A percentile compares a stretch with the other conserved stretches of the same genome.
Conservation (phyloP, 2,888 invertebrate species). For the Macrosiphum euphorbiae region DNA sequence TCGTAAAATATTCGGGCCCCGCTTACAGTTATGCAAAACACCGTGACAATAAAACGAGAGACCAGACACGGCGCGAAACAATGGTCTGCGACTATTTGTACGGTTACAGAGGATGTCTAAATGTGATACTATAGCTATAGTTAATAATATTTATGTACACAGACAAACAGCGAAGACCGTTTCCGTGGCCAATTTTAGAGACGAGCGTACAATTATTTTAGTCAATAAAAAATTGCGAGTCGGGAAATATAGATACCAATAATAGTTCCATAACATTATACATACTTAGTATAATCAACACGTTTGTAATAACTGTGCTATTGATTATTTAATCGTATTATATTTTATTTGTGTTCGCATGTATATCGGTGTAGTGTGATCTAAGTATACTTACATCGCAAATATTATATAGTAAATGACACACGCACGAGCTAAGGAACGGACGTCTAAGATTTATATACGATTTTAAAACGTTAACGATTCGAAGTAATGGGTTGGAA, state of each 20-base stretch:
- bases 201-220: not conserved
- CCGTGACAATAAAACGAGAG: not conserved
- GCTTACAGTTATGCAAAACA: not conserved
- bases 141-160: not conserved
- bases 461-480: not conserved
- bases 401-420: not conserved
- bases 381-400: not conserved
- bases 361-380: not conserved
- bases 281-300: not conserved
- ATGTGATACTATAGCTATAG: not conserved
- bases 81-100: conserved; percentile 3
- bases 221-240: not conserved
- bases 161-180: not conserved
- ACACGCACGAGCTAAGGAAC: not conserved
- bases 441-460: not conserved
- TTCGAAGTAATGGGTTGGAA: not conserved
- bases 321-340: not conserved
- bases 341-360: not conserved
- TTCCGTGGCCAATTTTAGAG: not conserved
- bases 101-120: not conserved
- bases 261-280: not conserved
- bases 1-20: not conserved
- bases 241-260: not conserved
- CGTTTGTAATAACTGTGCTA: not conserved
- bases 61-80: not conserved